Evolutionary conservation across 2,888 invertebrate genomes (phyloP).

Genomic region (Alentia gelatinosa): DNA sequence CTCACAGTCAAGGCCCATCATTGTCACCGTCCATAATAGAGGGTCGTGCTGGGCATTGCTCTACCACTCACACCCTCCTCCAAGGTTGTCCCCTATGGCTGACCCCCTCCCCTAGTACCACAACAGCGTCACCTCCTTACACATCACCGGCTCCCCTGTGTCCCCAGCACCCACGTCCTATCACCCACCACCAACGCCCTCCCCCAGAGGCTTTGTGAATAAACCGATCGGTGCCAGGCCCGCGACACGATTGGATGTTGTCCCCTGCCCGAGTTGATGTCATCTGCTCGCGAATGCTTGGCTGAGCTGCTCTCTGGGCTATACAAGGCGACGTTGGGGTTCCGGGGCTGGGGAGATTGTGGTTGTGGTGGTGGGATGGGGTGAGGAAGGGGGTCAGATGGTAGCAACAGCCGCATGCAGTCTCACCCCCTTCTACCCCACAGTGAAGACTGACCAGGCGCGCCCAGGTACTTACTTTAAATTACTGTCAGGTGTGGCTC

Average conservation of each 20-base stretch:
- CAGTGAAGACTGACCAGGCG: constrained; percentile 16
- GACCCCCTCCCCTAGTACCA: too few species aligned
- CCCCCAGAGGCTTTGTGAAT: neutral
- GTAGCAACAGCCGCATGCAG: neutral
- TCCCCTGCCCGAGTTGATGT: constrained; percentile 12
- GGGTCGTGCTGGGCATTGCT: neutral
- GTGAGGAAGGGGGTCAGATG: neutral
- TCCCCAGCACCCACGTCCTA: neutral
- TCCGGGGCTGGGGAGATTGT: too few species aligned
- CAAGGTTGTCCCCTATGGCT: neutral
- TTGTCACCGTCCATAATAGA: neutral
- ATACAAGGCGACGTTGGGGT: neutral
- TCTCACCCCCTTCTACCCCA: neutral
- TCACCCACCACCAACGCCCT: neutral
- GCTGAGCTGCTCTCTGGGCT: neutral
- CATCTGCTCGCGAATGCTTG: neutral
- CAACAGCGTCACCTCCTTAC: too few species aligned
- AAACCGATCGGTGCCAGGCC: neutral
- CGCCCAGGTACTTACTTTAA: constrained; percentile 42
- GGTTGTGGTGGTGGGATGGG: neutral
- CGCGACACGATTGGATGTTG: constrained; percentile 32
- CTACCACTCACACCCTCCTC: neutral
- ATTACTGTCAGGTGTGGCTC: constrained; percentile 47
- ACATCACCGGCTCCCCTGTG: neutral
- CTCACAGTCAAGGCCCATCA: neutral